These are phyloP conservation scores for Scaptomyza tumidula DNA, from an alignment of 2,888 invertebrate genomes.

Conservation along the genomic window DNA sequence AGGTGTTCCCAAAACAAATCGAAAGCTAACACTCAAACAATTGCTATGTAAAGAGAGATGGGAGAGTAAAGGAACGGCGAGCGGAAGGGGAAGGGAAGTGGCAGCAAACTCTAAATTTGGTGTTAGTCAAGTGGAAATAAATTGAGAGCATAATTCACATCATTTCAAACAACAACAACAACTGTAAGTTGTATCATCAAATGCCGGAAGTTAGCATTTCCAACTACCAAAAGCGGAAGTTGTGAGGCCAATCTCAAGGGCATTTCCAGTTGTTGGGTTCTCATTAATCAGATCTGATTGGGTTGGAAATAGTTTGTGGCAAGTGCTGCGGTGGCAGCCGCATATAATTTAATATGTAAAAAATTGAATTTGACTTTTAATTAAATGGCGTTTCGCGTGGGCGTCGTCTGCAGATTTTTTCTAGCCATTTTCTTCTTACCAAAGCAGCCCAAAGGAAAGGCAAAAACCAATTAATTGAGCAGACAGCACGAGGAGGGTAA, in stretches of 20 bases:
- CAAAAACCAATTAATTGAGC: constrained; percentile 67
- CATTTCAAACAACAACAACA: constrained; percentile 24
- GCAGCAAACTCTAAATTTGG: constrained; percentile 51
- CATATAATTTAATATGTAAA: constrained; percentile 71
- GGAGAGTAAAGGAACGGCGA: too few relatives aligned
- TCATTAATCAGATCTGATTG: constrained; percentile 43
- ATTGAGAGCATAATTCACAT: constrained; percentile 64
- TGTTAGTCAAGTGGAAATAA: constrained; percentile 61
- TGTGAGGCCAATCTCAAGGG: constrained; percentile 68
- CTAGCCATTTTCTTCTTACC: neutral
- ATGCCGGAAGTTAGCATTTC: constrained; percentile 70
- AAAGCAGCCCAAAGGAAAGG: constrained; percentile 15
- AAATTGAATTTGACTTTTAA: constrained; percentile 79
- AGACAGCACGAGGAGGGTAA: constrained; percentile 1
- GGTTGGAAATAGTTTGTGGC: constrained; percentile 6
- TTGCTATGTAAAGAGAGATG: neutral
- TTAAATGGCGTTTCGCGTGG: constrained; percentile 61
- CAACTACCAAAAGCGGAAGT: constrained; percentile 57
- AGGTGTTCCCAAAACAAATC: constrained; percentile 36
- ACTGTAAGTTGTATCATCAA: constrained; percentile 23
- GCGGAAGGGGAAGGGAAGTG: neutral
- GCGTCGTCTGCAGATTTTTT: constrained; percentile 37
- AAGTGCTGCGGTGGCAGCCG: constrained; percentile 32
- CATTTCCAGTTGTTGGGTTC: constrained; percentile 42
- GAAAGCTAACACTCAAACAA: constrained; percentile 19